phyloP scores from a whole-genome alignment of 53 echinoderm and acorn worm species.

The Stichopus horrens region DNA sequence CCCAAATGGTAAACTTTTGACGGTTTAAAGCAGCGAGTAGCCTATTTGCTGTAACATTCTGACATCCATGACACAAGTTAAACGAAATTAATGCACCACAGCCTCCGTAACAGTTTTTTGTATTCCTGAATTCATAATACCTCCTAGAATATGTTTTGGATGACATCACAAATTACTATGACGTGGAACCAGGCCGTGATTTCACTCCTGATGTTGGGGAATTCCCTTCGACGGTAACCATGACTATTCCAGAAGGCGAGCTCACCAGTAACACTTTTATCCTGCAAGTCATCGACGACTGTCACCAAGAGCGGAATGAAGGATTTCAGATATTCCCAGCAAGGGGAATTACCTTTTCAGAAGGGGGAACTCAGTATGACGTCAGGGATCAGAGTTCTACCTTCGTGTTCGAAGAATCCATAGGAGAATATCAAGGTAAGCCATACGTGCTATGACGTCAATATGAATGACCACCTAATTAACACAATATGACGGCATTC shows the following conservation, averaged over 20 bases:
- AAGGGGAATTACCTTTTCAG: not conserved
- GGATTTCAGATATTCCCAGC: not conserved
- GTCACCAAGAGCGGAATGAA: conserved; percentile 14
- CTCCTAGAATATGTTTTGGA: not conserved
- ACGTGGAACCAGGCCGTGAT: conserved; percentile 19
- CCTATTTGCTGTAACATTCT: too few species aligned
- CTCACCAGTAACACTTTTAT: not conserved
- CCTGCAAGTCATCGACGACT: conserved; percentile 16
- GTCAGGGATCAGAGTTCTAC: not conserved
- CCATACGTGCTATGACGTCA: too few species aligned
- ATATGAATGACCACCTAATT: too few species aligned
- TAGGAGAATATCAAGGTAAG: too few species aligned
- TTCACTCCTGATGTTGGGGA: conserved; percentile 4
- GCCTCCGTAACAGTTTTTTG: too few species aligned
- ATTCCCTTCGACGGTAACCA: conserved; percentile 5
- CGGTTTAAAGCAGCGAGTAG: too few species aligned
- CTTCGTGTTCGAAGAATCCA: conserved; percentile 1
- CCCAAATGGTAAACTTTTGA: too few species aligned
- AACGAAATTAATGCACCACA: too few species aligned
- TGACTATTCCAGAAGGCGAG: not conserved
- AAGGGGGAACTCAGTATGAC: conserved; percentile 7
- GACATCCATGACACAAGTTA: too few species aligned
- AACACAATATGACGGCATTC: too few species aligned
- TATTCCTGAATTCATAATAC: not conserved
- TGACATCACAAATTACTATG: not conserved